Evolutionary conservation across 2,797 vertebrate species (phyloP), one percentile per base, ranked within the genome.

Genomic region (Myotis myotis): DNA sequence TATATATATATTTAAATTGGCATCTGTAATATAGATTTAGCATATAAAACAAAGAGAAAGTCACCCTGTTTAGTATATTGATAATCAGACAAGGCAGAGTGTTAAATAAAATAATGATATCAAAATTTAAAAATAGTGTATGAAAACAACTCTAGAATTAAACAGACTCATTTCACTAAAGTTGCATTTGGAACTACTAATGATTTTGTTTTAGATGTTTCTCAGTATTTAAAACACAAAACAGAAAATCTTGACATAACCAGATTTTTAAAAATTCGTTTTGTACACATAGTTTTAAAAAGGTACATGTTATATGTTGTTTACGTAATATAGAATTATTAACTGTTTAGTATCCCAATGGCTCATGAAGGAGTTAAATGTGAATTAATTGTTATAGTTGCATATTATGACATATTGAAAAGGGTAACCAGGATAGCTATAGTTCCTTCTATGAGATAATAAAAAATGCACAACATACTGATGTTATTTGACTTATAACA

Each of bases 31-130:
- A 19, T 47, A 86, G n/a, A 91, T 62, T 25, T 83, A 28, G 0
- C 11, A 57, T 66, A 8, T 91, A 84, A 89, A 81, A 8, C 51
- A 93, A 82, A 47, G 15, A 6, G 2, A 72, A 80, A 87, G 64
- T 51, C 3, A 38, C 8, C 64, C 53, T 53, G 44, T 47, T 81
- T 76, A 74, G 33, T 2, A 66, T 91, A 71, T 80, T 93, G 60
- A 74, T 93, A 68, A 68, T 74, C 87, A 86, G 3, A 78, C 22
- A 89, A 60, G 78, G 1, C 16, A 90, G 55, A 7, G 64, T 91
- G 4, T 93, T 64, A 91, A 36, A 3, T 92, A 85, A 95, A 95
- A 60, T 81, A 49, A 70, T 72, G 20, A 79, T n/a, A 57, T 41
- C 36, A 76, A 91, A 57, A 49, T 93, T 44, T 89, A 15, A 10